These are phyloP conservation scores for Apodemia mormo DNA, from an alignment of 2,888 invertebrate genomes.

Conservation along the genomic window DNA sequence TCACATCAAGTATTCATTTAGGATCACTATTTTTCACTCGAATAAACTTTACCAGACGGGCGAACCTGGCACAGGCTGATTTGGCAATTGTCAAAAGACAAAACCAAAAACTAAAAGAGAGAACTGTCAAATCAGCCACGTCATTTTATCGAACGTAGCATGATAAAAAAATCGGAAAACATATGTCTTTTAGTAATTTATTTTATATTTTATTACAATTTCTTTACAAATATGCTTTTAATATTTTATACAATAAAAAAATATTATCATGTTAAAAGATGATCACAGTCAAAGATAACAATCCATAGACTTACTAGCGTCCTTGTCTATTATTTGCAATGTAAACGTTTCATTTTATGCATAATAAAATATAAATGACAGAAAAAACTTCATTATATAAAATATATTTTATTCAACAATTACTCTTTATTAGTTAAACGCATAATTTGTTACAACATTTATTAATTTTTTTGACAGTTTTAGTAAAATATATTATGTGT, in stretches of 20 bases:
- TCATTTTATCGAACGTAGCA: slow-evolving; percentile 68
- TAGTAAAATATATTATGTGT: neutral
- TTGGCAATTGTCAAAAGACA: slow-evolving; percentile 72
- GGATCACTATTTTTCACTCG: slow-evolving; percentile 46
- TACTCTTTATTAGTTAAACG: neutral
- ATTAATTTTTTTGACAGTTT: neutral
- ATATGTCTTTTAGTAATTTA: slow-evolving; percentile 6
- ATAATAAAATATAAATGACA: slow-evolving; percentile 1
- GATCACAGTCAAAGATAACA: slow-evolving; percentile 10
- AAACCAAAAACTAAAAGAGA: slow-evolving; percentile 58
- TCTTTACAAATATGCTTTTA: neutral
- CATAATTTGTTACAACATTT: neutral
- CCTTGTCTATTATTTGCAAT: slow-evolving; percentile 51
- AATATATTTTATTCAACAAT: neutral
- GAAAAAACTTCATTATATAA: slow-evolving; percentile 12
- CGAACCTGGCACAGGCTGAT: slow-evolving; percentile 64
- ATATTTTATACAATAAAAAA: neutral
- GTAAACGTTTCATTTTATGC: slow-evolving; percentile 51
- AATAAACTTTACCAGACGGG: slow-evolving; percentile 45
- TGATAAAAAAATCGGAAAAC: slow-evolving; percentile 19
- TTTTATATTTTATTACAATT: neutral
- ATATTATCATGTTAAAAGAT: neutral
- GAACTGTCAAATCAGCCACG: slow-evolving; percentile 74
- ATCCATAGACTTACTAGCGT: slow-evolving; percentile 46
- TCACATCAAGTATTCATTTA: slow-evolving; percentile 56